These are phyloP conservation scores for Samia ricini DNA, from an alignment of 1,140 invertebrate species.

Conservation along the genomic window DNA sequence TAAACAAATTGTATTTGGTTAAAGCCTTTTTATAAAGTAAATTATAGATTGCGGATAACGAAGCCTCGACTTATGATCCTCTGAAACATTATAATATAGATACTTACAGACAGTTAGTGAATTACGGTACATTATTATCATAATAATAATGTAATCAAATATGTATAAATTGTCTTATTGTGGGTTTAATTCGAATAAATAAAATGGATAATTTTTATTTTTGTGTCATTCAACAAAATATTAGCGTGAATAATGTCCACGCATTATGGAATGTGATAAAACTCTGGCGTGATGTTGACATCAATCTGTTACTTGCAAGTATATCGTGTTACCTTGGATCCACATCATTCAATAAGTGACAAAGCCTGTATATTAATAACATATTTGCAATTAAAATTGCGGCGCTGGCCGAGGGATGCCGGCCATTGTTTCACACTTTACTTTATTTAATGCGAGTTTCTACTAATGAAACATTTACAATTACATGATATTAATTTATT, in stretches of 20 bases:
- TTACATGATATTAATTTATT: no score
- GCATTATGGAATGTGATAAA: not conserved
- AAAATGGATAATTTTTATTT: not conserved
- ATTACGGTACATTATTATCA: no score
- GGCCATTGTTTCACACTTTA: slow-evolving; percentile 54
- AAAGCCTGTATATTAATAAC: slow-evolving; percentile 68
- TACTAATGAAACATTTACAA: not conserved
- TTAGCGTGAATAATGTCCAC: not conserved
- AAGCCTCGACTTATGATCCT: no score
- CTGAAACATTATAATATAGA: no score
- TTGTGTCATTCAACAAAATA: not conserved
- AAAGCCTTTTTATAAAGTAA: no score
- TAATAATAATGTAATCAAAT: no score
- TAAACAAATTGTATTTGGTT: no score
- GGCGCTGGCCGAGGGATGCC: slow-evolving; percentile 55
- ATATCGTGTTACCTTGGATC: slow-evolving; percentile 52
- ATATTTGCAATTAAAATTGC: slow-evolving; percentile 72
- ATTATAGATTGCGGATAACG: no score
- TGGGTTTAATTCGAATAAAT: not conserved
- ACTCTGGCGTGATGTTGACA: slow-evolving; percentile 18
- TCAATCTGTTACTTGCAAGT: slow-evolving; percentile 36
- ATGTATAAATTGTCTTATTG: no score
- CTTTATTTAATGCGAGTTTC: not conserved
- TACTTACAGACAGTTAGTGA: no score
- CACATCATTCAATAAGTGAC: slow-evolving; percentile 49